These are phyloP conservation scores for Darevskia mixta DNA, from an alignment of 2,797 vertebrate species.

Conservation along the genomic window DNA sequence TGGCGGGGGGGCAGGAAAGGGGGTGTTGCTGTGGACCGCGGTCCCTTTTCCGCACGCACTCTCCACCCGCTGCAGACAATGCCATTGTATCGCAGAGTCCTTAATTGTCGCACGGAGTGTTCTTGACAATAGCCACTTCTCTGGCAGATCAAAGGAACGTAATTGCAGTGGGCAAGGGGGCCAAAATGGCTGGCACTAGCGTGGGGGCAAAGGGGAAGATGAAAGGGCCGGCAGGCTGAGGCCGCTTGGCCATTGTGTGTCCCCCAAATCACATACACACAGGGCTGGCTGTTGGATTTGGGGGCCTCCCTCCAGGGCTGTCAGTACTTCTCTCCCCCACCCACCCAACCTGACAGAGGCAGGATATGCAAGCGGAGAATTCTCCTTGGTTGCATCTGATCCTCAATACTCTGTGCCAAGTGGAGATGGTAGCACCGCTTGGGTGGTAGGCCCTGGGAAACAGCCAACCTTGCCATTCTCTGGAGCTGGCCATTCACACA, in stretches of 20 bases:
- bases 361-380: too few species aligned
- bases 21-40: not conserved
- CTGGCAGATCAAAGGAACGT: conserved; percentile 44
- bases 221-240: not conserved
- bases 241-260: not conserved
- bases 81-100: conserved; percentile 16
- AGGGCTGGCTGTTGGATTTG: not conserved
- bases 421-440: too few species aligned
- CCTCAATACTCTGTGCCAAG: too few species aligned
- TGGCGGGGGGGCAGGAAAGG: not conserved
- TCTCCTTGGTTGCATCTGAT: too few species aligned
- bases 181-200: conserved; percentile 10
- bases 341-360: too few species aligned
- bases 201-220: conserved; percentile 13
- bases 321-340: too few species aligned
- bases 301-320: too few species aligned
- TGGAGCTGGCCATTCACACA: too few species aligned
- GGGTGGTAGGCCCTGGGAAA: too few species aligned
- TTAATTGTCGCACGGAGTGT: conserved; percentile 40
- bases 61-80: not conserved
- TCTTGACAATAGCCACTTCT: conserved; percentile 34
- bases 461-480: too few species aligned
- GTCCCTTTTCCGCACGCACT: not conserved
- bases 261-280: not conserved
- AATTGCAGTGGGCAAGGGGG: conserved; percentile 26